Percentiles rank a stretch among this genome's conserved stretches.
Evolutionary conservation across 2,113 vertebrate species (phyloP).

Genomic region (Nipponia nippon): DNA sequence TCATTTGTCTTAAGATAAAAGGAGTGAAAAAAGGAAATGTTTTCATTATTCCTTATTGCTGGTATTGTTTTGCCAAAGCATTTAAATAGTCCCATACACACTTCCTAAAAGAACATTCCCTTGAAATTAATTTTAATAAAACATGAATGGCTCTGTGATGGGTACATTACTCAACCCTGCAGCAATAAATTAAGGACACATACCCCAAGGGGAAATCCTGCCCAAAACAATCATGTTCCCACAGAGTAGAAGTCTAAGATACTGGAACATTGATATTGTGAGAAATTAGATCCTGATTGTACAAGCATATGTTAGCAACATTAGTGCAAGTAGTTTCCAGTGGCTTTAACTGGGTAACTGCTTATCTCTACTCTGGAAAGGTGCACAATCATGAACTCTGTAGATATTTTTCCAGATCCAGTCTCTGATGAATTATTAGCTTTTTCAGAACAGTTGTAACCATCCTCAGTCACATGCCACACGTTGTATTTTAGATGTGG

Average conservation of each 20-base stretch:
- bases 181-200: constrained; percentile 45
- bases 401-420: not conserved
- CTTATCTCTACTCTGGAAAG: not conserved
- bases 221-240: constrained; percentile 9
- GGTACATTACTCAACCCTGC: constrained; percentile 40
- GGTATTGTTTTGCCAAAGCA: not conserved
- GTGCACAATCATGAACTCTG: not conserved
- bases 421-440: not conserved
- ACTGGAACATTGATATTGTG: not conserved
- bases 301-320: not conserved
- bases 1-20: not conserved
- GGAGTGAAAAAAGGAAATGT: not conserved
- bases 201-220: not conserved
- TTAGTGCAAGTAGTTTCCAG: not conserved
- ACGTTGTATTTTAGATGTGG: not conserved
- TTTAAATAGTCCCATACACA: not conserved
- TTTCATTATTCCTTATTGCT: not conserved
- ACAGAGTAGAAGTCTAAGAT: not conserved
- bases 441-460: not conserved
- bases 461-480: not conserved
- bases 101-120: not conserved
- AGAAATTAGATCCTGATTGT: constrained; percentile 1
- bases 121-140: constrained; percentile 65
- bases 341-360: not conserved
- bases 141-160: constrained; percentile 27